Evolutionary conservation across 2,888 invertebrate genomes (phyloP), one percentile per base, ranked within the genome.

Genomic region (Amiota communis): DNA sequence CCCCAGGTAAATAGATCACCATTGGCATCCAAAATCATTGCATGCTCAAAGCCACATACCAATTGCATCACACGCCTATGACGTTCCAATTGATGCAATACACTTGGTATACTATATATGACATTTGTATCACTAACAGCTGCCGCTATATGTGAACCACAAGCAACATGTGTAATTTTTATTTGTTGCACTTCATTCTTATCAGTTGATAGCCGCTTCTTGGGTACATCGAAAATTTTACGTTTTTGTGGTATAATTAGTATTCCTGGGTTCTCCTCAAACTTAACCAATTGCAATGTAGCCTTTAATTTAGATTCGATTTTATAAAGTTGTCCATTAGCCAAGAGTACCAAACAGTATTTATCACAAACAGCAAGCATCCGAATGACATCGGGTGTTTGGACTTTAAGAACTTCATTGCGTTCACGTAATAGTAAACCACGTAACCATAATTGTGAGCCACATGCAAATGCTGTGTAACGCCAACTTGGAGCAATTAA

Each of bases 1-100:
- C 97, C 97, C 93, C 94, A 95, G 4, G 94, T 93, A 82, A 93
- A 96, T n/a, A 97, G 92, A 81, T 92, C 91, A 1, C 97, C 96
- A 81, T 90, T 90, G 69, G 91, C 90, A 69, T 94, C 93, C 9
- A 97, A 90, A 69, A 95, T 81, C 12, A 97, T 84, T 53, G 92
- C 93, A 89, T 97, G 97, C 87, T 97, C 97, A 87, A 94, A 93
- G 0, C 97, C 97, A 89, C 95, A 94, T 70, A 91, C 91, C 49
- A 96, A 87, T 83, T 94, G 93, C 71, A 91, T 88, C 15, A 94
- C 91, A 81, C 91, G 91, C 13, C 92, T 90, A 76, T 91, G 90
- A 56, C 89, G 89, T 3, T 89, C 85, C 81, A 92, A 87, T 75
- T 87, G 92, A 77, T 92, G 86, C 70, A 93, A 89, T 82, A 91